These are phyloP conservation scores for Mesaphorura yosii DNA, from an alignment of 1,140 invertebrate genomes.

Conservation along the genomic window DNA sequence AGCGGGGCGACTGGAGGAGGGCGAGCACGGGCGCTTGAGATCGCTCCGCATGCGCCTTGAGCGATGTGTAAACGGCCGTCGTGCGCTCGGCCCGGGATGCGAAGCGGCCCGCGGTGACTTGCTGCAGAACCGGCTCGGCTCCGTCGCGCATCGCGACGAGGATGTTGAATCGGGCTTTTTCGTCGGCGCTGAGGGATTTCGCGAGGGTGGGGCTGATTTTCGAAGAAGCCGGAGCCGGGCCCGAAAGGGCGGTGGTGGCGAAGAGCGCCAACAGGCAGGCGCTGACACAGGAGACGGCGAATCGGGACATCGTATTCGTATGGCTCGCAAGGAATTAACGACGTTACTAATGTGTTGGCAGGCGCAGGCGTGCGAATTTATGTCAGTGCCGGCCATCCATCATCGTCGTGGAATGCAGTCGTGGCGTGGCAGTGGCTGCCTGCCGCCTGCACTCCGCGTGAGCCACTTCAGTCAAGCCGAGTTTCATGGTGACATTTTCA, in stretches of 20 bases:
- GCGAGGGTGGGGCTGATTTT: not conserved
- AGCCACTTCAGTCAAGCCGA: too few species aligned
- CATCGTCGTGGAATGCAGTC: too few species aligned
- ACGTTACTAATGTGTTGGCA: too few species aligned
- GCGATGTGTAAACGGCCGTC: not conserved
- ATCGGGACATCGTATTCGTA: not conserved
- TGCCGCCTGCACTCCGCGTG: too few species aligned
- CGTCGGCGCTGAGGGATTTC: not conserved
- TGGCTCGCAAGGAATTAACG: too few species aligned
- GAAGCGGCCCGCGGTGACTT: not conserved
- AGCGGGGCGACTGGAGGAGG: not conserved
- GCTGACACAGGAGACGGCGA: too few species aligned
- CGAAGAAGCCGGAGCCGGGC: not conserved
- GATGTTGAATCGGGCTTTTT: not conserved
- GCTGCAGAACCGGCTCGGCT: not conserved
- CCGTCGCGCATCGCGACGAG: not conserved
- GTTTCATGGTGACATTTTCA: too few species aligned
- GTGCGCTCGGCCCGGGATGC: not conserved
- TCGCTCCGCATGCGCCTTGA: not conserved
- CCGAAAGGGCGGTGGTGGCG: too few species aligned
- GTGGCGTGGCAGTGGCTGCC: too few species aligned
- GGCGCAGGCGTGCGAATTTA: too few species aligned
- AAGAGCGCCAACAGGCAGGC: not conserved
- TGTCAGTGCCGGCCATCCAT: too few species aligned
- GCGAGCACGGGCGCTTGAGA: not conserved